A percentile compares a stretch with the other conserved stretches of the same genome.
Evolutionary conservation across 2,888 invertebrate genomes (phyloP).

Genomic region (Stenodera caucasica): DNA sequence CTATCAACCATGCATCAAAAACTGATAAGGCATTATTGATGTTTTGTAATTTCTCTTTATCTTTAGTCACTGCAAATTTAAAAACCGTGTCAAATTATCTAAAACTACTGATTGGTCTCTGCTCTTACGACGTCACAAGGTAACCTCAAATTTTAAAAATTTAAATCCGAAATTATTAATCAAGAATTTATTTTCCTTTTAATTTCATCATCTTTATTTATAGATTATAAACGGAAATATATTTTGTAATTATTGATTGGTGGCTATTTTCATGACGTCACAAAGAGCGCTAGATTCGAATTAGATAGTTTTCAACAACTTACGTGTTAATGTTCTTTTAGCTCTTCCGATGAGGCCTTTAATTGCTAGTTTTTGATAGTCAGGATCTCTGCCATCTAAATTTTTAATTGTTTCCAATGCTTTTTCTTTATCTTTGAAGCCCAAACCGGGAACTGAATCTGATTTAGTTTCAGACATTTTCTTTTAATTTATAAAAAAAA

Average conservation of each 20-base stretch:
- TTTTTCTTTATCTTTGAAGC: conserved; percentile 77
- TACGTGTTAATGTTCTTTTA: conserved; percentile 69
- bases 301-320: conserved; percentile 31
- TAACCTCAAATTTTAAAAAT: too few species aligned
- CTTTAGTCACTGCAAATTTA: conserved; percentile 65
- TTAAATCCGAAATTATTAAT: too few species aligned
- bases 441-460: conserved; percentile 72
- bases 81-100: not conserved
- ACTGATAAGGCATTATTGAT: conserved; percentile 72
- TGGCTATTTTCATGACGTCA: not conserved
- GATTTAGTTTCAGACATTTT: conserved; percentile 50
- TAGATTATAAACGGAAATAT: too few species aligned
- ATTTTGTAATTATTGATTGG: conserved; percentile 3
- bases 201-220: too few species aligned
- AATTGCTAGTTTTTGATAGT: conserved; percentile 74
- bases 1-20: conserved; percentile 74
- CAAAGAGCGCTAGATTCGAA: not conserved
- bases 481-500: not conserved
- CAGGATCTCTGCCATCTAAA: conserved; percentile 73
- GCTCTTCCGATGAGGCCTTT: conserved; percentile 72
- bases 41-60: conserved; percentile 73
- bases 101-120: not conserved
- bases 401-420: conserved; percentile 69
- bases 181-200: too few species aligned
- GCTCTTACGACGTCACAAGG: too few species aligned